Percentiles rank a stretch among this genome's conserved stretches.
These are phyloP conservation scores for Euwallacea similis DNA, from an alignment of 1,140 invertebrate species.

Conservation along the genomic window DNA sequence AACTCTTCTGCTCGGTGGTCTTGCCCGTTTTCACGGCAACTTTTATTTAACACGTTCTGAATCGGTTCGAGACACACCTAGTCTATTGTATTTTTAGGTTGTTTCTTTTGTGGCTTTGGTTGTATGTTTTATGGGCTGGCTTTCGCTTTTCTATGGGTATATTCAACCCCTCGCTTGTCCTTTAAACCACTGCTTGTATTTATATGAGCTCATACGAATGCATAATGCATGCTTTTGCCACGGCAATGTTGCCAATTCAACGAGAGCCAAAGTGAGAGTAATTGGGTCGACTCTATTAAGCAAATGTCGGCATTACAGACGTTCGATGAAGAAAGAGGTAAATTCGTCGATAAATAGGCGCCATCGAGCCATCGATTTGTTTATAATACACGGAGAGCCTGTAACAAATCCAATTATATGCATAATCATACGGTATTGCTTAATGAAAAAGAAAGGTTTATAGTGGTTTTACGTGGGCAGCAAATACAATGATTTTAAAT, in stretches of 20 bases:
- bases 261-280: neutral
- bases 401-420: conserved; percentile 37
- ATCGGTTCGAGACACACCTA: conserved; percentile 31
- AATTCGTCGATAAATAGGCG: conserved; percentile 34
- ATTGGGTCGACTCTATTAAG: conserved; percentile 26
- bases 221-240: conserved; percentile 7
- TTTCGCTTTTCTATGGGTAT: conserved; percentile 26
- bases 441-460: conserved; percentile 37
- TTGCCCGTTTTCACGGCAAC: conserved; percentile 28
- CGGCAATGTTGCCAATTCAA: neutral
- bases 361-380: conserved; percentile 35
- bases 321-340: conserved; percentile 30
- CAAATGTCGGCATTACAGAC: conserved; percentile 24
- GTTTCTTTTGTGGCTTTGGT: conserved; percentile 31
- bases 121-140: conserved; percentile 26
- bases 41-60: conserved; percentile 35
- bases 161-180: conserved; percentile 25
- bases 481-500: conserved; percentile 33
- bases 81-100: conserved; percentile 34
- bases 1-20: conserved; percentile 30
- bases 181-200: conserved; percentile 4
- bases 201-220: conserved; percentile 16
- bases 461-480: conserved; percentile 27
- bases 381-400: conserved; percentile 30
- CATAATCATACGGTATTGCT: conserved; percentile 33